A percentile compares a stretch with the other conserved stretches of the same genome.
Conservation (phyloP, 1,140 invertebrate genomes). For the Diorhabda carinulata region DNA sequence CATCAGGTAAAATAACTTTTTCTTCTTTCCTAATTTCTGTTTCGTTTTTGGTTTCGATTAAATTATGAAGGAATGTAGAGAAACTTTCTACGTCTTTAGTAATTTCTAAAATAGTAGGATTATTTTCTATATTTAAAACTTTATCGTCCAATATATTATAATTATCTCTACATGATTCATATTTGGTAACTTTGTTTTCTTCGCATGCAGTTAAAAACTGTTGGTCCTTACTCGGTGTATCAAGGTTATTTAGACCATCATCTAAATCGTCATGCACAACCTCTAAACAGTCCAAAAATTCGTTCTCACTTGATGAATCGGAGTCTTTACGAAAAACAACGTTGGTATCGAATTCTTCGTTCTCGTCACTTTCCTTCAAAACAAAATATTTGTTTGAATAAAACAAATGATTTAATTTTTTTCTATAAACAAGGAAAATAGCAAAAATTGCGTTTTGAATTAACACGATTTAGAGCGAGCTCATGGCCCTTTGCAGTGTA, state of each 20-base stretch:
- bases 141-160: background rate
- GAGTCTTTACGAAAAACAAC: slow-evolving; percentile 35
- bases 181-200: background rate
- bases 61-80: slow-evolving; percentile 11
- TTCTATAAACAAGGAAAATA: too few species aligned
- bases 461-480: too few species aligned
- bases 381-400: slow-evolving; percentile 1
- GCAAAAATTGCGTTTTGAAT: too few species aligned
- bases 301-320: slow-evolving; percentile 42
- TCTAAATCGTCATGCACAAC: slow-evolving; percentile 28
- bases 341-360: slow-evolving; percentile 39
- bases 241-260: slow-evolving; percentile 23
- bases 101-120: slow-evolving; percentile 5
- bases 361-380: slow-evolving; percentile 38
- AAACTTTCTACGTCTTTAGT: slow-evolving; percentile 10
- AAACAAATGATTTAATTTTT: too few species aligned
- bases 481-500: too few species aligned
- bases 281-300: slow-evolving; percentile 40
- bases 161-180: too few species aligned
- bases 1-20: background rate
- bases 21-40: background rate
- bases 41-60: slow-evolving; percentile 10
- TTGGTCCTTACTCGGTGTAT: slow-evolving; percentile 15
- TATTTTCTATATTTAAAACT: background rate
- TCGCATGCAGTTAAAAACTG: slow-evolving; percentile 29